Evolutionary conservation across 2,113 vertebrate genomes (phyloP).

Genomic region (Phasianus colchicus): DNA sequence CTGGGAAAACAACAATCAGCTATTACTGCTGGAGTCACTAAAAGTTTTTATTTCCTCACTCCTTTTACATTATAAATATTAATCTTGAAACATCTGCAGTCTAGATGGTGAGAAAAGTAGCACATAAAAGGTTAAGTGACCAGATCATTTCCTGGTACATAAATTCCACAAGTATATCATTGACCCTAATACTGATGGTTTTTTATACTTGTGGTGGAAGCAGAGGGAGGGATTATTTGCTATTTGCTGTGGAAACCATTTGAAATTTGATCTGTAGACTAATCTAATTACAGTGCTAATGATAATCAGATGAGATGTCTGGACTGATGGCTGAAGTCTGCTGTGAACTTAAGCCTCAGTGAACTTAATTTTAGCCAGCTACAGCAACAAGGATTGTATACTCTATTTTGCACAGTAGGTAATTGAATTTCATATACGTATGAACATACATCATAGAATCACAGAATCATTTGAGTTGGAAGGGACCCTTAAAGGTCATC

Average conservation of each 20-base stretch:
- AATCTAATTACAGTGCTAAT: slow-evolving; percentile 67
- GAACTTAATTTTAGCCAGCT: slow-evolving; percentile 48
- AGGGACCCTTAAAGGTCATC: too few relatives aligned
- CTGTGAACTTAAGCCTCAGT: slow-evolving; percentile 49
- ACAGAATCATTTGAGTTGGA: too few relatives aligned
- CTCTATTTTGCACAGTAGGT: not conserved
- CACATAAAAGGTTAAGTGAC: not conserved
- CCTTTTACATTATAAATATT: not conserved
- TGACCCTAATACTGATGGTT: not conserved
- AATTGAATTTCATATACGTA: not conserved
- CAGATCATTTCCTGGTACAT: not conserved
- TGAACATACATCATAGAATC: too few relatives aligned
- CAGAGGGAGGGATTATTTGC: slow-evolving; percentile 23
- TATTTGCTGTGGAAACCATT: slow-evolving; percentile 56
- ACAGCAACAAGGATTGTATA: not conserved
- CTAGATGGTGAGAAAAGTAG: not conserved
- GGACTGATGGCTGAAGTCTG: not conserved
- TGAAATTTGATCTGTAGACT: slow-evolving; percentile 64
- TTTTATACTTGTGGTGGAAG: not conserved
- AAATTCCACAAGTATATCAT: not conserved
- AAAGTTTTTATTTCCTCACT: not conserved
- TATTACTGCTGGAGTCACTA: not conserved
- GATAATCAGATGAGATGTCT: slow-evolving; percentile 56
- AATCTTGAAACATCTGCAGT: not conserved
- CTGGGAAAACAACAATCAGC: not conserved